Evolutionary conservation across 2,113 vertebrate genomes (phyloP), one percentile per base, ranked within the genome.

Genomic region (Mugil cephalus): DNA sequence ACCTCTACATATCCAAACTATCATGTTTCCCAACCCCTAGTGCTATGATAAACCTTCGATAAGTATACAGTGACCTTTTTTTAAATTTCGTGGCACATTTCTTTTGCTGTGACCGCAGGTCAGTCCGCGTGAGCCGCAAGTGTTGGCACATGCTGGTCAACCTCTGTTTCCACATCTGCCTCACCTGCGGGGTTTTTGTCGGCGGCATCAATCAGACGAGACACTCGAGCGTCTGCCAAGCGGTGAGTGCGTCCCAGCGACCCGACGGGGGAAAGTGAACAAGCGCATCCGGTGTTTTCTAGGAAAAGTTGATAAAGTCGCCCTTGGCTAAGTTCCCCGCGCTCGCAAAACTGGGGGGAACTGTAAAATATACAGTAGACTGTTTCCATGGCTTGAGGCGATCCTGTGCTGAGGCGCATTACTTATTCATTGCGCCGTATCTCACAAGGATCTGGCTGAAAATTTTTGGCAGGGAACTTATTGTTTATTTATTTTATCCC

Each of bases 81-180:
- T 4, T 10, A 18, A 2, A 1, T 9, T 34, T 30, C 10, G 34
- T 21, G n/a, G n/a, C n/a, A n/a, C 9, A 19, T 11, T 0, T 8
- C 10, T 48, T 10, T 71, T 79, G 62, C 67, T 86, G 64, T 94
- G 80, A 63, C 70, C 85, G 30, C 84, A 95, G 94, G 88, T 90
- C 91, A 11, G 95, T 98, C 75, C 94, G 95, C 11, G 95, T 99
- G 77, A 99, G 97, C 82, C 93, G 95, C 47, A 99, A 99, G 92
- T 96, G 93, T 75, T 99, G 97, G 97, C 97, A 99, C 89, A 99
- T 99, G 97, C 86, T 99, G 61, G 93, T 99, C 80, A 99, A 98
- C 91, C 91, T 99, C 76, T 96, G 95, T 81, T 94, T 97, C 81
- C 98, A 99, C 91, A 89, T 99, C 73, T 95, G 96, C 75, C 95